A percentile compares a stretch with the other conserved stretches of the same genome.
phyloP scores from a whole-genome alignment of 2,888 invertebrate genomes.

The Erpobdella octoculata region DNA sequence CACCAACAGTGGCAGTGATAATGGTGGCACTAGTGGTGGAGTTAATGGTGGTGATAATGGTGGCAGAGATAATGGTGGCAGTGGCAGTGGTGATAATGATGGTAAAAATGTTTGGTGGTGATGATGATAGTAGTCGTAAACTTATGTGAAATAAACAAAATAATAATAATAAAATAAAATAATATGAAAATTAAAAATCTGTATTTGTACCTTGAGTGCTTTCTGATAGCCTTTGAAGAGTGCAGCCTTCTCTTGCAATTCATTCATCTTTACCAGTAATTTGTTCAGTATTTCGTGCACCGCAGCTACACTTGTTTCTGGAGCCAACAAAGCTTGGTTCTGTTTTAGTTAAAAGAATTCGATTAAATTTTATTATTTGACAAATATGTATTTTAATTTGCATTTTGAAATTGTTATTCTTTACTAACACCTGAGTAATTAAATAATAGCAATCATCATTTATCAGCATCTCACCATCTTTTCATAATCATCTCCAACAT shows the following conservation, averaged over 20 bases:
- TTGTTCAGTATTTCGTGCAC: slow-evolving; percentile 59
- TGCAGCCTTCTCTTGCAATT: slow-evolving; percentile 63
- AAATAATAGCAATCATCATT: too few relatives aligned
- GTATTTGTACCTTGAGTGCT: slow-evolving; percentile 64
- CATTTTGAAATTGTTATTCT: too few relatives aligned
- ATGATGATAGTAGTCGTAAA: too few relatives aligned
- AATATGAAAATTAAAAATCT: neutral
- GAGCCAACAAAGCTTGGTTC: slow-evolving; percentile 69
- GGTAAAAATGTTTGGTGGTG: too few relatives aligned
- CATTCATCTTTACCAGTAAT: slow-evolving; percentile 60
- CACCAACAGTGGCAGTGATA: neutral
- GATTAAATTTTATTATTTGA: too few relatives aligned
- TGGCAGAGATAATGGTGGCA: neutral
- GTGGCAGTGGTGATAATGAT: neutral
- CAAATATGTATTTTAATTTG: too few relatives aligned
- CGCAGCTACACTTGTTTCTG: slow-evolving; percentile 63
- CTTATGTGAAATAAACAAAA: neutral
- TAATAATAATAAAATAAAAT: neutral
- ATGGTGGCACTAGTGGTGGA: neutral
- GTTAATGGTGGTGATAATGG: neutral
- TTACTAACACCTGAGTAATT: too few relatives aligned
- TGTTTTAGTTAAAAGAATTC: slow-evolving; percentile 45
- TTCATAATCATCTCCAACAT: too few relatives aligned
- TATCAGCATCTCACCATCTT: too few relatives aligned
- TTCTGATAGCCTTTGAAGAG: slow-evolving; percentile 75